Evolutionary conservation across 37 sponge, comb jelly and placozoan genomes (phyloP), one percentile per base, ranked within the genome.

Genomic region (Crambe crambe): DNA sequence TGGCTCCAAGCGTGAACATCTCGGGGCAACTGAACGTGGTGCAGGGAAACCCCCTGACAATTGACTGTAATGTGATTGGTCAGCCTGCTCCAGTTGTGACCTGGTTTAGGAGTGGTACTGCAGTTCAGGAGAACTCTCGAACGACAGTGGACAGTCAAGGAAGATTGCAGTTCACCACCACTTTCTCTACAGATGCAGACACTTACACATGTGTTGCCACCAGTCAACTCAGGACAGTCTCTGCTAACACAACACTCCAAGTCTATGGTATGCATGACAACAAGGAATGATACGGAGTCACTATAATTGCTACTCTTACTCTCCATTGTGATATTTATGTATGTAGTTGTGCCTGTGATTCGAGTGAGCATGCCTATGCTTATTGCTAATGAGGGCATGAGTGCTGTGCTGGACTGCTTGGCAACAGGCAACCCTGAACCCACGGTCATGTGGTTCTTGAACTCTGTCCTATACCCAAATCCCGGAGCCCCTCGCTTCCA

Each of bases 391-490:
- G 72, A 63, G 39, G 74, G 74, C 1, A 12, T 42, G 25, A 42
- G 42, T 2, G 72, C 77, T 0, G 36, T 80, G 4, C 51, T 90
- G n/a, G 78, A 73, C 35, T 90, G 91, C 57, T 3, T 74, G 3
- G 77, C 78, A 23, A 64, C 44, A 5, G 91, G 91, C 3, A 72
- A 30, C 34, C 91, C 91, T 18, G 51, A 56, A n/a, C 91, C 91
- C 20, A 43, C 62, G 27, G 86, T 90, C 43, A 68, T 68, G 40
- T 90, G 91, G 91, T 82, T 58, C 69, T 64, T 31, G 3, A 62
- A 64, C 56, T 74, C 70, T 40, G 3, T 59, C 26, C 87, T 57
- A 20, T 29, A 80, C 15, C 87, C 87, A 5, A 75, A 54, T 15
- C 61, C 76, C 6, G 37, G 25, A 0, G 29, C 34, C n/a, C 72